phyloP scores from a whole-genome alignment of 2,113 vertebrate species.

The Dasyornis broadbenti region DNA sequence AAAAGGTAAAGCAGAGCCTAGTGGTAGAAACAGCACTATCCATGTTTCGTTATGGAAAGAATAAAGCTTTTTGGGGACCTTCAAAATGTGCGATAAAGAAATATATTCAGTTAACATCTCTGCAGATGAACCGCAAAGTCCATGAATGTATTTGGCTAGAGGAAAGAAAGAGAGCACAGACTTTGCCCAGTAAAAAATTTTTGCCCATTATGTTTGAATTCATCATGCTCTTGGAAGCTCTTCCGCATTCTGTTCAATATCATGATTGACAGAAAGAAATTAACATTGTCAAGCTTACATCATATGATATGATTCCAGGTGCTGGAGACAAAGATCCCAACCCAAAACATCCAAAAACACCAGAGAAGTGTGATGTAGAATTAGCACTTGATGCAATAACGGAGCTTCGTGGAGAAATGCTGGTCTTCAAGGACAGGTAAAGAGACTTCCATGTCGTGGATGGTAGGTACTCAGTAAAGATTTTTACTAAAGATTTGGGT shows the following conservation, averaged over 20 bases:
- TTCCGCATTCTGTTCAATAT: neutral
- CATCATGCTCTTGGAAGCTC: neutral
- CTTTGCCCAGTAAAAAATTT: neutral
- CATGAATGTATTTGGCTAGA: neutral
- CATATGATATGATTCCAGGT: constrained; percentile 42
- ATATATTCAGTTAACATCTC: neutral
- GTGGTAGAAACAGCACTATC: neutral
- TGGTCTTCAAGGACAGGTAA: constrained; percentile 92
- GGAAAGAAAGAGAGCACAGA: neutral
- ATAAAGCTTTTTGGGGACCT: neutral
- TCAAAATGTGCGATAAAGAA: neutral
- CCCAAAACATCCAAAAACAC: constrained; percentile 77
- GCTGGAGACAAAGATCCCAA: constrained; percentile 71
- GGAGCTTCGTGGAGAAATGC: constrained; percentile 83
- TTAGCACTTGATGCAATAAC: constrained; percentile 87
- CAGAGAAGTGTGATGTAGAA: constrained; percentile 82
- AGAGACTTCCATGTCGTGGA: too few relatives aligned
- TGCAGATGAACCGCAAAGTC: neutral
- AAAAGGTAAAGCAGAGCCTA: neutral
- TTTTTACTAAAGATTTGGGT: neutral
- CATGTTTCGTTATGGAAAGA: neutral
- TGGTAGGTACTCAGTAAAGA: neutral
- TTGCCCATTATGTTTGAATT: neutral
- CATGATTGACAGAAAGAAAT: neutral
- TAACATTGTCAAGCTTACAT: neutral